Evolutionary conservation across 2,888 invertebrate genomes (phyloP).

Genomic region (Volucella bombylans): DNA sequence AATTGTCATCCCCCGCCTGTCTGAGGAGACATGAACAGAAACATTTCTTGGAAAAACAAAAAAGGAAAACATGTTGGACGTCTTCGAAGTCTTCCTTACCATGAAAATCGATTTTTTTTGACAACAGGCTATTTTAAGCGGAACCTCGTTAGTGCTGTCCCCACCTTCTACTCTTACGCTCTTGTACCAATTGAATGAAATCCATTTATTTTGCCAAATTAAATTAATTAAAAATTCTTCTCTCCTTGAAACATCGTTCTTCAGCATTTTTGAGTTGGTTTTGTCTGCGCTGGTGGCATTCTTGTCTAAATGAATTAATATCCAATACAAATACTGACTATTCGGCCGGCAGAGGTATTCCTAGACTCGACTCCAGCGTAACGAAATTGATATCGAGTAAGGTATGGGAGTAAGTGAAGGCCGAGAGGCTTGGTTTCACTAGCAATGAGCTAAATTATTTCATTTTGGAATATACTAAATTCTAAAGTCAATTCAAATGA

Average conservation of each 20-base stretch:
- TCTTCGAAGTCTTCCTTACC: neutral
- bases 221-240: conserved; percentile 71
- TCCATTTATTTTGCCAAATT: conserved; percentile 48
- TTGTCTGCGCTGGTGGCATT: neutral
- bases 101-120: conserved; percentile 18
- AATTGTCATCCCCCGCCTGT: conserved; percentile 22
- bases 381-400: neutral
- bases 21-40: neutral
- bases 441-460: conserved; percentile 47
- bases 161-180: too few species aligned
- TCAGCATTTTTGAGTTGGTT: conserved; percentile 28
- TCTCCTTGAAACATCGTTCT: conserved; percentile 56
- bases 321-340: conserved; percentile 39
- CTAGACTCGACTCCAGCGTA: neutral
- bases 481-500: conserved; percentile 59
- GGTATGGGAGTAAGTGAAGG: neutral
- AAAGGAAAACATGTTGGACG: conserved; percentile 5
- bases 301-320: conserved; percentile 29
- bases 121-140: conserved; percentile 16
- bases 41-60: neutral
- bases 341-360: conserved; percentile 21
- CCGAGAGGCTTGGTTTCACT: neutral
- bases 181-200: too few species aligned
- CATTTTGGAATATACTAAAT: conserved; percentile 53
- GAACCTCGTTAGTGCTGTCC: neutral